Base-by-base conservation (phyloP, 2,113 vertebrate genomes). In the Crypturellus undulatus region DNA sequence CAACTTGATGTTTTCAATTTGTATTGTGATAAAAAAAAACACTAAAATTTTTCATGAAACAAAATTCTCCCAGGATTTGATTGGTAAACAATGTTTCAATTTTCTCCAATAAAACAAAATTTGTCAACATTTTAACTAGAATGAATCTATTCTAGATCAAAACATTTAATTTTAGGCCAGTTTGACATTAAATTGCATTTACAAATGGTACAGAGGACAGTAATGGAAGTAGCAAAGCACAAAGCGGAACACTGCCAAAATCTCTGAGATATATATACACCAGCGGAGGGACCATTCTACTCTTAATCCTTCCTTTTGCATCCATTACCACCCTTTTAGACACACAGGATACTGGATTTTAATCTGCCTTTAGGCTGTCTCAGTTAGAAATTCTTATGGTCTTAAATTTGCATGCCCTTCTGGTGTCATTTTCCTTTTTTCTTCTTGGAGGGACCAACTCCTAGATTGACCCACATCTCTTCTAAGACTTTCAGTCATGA, bases 181-280 rank as follows among this genome's bases (percentile, higher is more conserved):
- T 80, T 58, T 93, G 84, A 85, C 56, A 80, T 84, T 75, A 92
- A 93, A 68, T 49, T 12, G 6, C 47, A 93, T 69, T 91, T 88
- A 68, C 65, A 85, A 68, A 47, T 73, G 64, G n/a, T 83, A 67
- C 34, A 77, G 4, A 68, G 45, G 21, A 69, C 21, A 70, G 56
- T 68, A 85, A 87, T 83, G 45, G 45, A 38, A 92, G 60, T 30
- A 63, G 25, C 16, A 78, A 25, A 70, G 45, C 64, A 83, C 64
- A 67, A 79, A 83, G 77, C 19, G 36, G 34, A 45, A 83, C 16
- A 16, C 28, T 86, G 36, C 25, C 45, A 54, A 80, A 93, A 58
- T 51, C 72, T 77, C 51, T 77, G 72, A 91, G 30, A 77, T 5
- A 1, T 3, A 77, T 3, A 77, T 3, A 72, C 13, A 79, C 16